Base-by-base conservation (phyloP, 53 echinoderm and acorn worm genomes). In the Holothuria scabra region DNA sequence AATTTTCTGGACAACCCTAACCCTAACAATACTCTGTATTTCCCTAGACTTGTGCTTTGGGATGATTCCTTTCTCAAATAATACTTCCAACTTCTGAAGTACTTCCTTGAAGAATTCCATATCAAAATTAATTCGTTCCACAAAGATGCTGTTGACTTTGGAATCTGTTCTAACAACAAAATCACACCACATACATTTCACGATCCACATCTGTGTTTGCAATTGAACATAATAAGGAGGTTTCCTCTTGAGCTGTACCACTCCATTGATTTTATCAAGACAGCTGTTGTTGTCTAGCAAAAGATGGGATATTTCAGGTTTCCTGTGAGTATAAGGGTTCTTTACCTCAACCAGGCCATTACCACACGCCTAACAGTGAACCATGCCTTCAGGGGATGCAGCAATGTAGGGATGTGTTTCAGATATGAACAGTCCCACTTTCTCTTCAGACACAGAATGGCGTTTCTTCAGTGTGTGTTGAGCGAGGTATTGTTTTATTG, bases 351-450 rank as follows among this genome's bases (percentile, higher is more conserved):
- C 12, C 14, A 86, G 35, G 10, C 92, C 88, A 30, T 13, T 28
- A 25, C 88, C 92, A 81, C 92, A 92, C n/a, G 63, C 46, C 21
- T 66, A 82, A 60, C 92, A 92, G n/a, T 25, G 22, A 18, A 88
- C 61, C 44, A 92, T 85, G 8, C 88, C 88, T 66, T 92, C 83
- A 82, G 85, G 85, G 7, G 92, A 82, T 57, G 85, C 92, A n/a
- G 85, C 92, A 56, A 88, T 60, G 56, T 71, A 88, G 20, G 92
- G 92, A 59, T 58, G 75, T 57, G 85, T 63, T 55, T 61, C 55
- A 59, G 71, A 81, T 6, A 85, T 62, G 85, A 79, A 74, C 64
- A 91, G 80, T 4, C 85, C 85, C 20, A 67, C 85, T 5, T 87
- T 84, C 21, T 75, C 70, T 28, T 68, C 83, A 38, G 83, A 56